Percentiles rank a stretch among this genome's conserved stretches.
These are phyloP conservation scores for Pharmacophagus antenor DNA, from an alignment of 2,888 invertebrate genomes.

Conservation along the genomic window DNA sequence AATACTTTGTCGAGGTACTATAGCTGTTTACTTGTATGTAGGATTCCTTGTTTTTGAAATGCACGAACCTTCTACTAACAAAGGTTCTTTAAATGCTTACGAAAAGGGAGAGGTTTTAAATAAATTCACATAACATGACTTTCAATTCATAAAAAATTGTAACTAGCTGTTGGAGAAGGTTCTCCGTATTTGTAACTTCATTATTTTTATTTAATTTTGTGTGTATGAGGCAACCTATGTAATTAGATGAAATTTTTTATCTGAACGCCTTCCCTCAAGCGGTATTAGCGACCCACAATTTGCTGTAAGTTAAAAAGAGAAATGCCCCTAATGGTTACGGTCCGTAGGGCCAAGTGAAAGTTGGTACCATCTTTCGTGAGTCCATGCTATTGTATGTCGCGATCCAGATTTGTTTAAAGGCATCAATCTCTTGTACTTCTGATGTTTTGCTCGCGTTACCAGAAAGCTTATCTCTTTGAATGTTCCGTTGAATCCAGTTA, in stretches of 20 bases:
- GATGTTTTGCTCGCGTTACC: slow-evolving; percentile 51
- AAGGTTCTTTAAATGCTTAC: no score
- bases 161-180: no score
- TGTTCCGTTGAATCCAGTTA: no score
- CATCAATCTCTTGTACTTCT: slow-evolving; percentile 60
- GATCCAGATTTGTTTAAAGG: slow-evolving; percentile 60
- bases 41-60: no score
- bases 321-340: slow-evolving; percentile 47
- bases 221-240: slow-evolving; percentile 7
- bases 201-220: slow-evolving; percentile 11
- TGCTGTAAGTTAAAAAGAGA: slow-evolving; percentile 39
- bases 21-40: no score
- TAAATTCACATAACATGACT: no score
- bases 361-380: slow-evolving; percentile 61
- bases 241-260: slow-evolving; percentile 22
- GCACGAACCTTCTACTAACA: no score
- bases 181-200: not conserved
- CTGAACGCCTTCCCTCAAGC: slow-evolving; percentile 34
- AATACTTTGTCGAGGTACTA: not conserved
- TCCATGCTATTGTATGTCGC: slow-evolving; percentile 53
- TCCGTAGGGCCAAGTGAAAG: slow-evolving; percentile 74
- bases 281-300: slow-evolving; percentile 32
- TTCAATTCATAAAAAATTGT: no score
- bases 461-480: slow-evolving; percentile 46
- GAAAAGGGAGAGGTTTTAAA: no score